Evolutionary conservation across 2,113 vertebrate genomes (phyloP), one percentile per base, ranked within the genome.

Genomic region (Siniperca chuatsi): DNA sequence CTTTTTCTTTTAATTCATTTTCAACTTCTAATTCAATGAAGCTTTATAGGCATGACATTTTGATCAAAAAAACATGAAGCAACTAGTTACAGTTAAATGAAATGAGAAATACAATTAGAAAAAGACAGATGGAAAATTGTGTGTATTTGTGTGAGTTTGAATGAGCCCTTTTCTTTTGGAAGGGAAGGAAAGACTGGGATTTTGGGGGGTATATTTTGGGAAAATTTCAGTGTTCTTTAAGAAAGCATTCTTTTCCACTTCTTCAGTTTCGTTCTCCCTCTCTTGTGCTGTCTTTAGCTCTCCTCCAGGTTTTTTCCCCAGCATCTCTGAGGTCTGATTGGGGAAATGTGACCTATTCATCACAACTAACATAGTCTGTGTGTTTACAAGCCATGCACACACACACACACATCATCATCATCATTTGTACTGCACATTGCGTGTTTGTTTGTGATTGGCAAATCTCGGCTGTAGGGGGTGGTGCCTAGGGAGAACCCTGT

Each of bases 281-380:
- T 46, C 72, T 75, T 3, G 15, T 50, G 35, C 33, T 42, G 35
- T 81, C 57, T 78, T 86, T 60, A 79, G 86, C 37, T 64, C 67
- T 70, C 58, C 16, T 37, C 23, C 40, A 18, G 37, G 81, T 58
- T 73, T 76, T 79, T 71, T 66, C 77, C 35, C 77, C 66, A 70
- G 60, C 83, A 65, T 88, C 88, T 89, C 85, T 73, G 64, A 88
- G 87, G 82, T 85, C 85, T 90, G 86, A 91, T 92, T 91, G 89
- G 75, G 71, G 64, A 92, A 90, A 91, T 83, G 79, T 87, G 83
- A 94, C 90, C 93, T 90, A 93, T 92, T 95, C 89, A 92, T 93
- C 90, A 92, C 74, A 42, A 23, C 81, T 90, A 88, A 90, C 92
- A 89, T 66, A 52, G 83, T 67, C 83, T 88, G 68, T 86, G 87